Base-by-base conservation (phyloP, 2,113 vertebrate species). In the Channa maculata region DNA sequence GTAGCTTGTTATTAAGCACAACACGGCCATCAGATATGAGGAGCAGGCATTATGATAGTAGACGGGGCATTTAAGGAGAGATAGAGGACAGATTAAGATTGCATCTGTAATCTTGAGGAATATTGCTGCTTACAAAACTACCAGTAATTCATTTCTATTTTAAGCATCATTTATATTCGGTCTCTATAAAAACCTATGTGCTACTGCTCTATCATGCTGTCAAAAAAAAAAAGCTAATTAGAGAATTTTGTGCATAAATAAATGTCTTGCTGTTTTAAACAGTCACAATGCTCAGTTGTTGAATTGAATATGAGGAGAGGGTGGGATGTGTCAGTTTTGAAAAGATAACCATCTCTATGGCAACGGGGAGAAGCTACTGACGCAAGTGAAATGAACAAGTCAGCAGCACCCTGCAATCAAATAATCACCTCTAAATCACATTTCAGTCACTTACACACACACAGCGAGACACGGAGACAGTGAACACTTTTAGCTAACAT, bases 41-140 rank as follows among this genome's bases (percentile, higher is more conserved):
- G 15, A 74, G 71, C 82, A 52, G 81, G 84, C 87, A 83, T 90
- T 83, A 88, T 86, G 88, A 88, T 83, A 84, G 80, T 49, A 34
- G 84, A 75, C 57, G 38, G 79, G 76, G 77, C 80, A 85, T 91
- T 91, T 89, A 91, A 93, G 90, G 88, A 80, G 90, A 92, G 89
- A 86, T 90, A 83, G 88, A 92, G 89, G 90, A 90, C 89, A 92
- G 89, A 91, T 90, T 89, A 86, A 89, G 87, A 91, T 90, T 84
- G 82, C 71, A 89, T 91, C 85, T 83, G 86, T 89, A 86, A 91
- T 89, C 82, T 88, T 80, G 72, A 88, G 74, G 71, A 86, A 83
- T 84, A 84, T 77, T 85, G 74, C 79, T 45, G 71, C 66, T 76
- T 83, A 90, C 91, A 82, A 59, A 67, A 43, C 57, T 44, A 37